Percentiles rank a stretch among this genome's conserved stretches.
Conservation (phyloP, 1,140 invertebrate species). For the Cecropterus lyciades region DNA sequence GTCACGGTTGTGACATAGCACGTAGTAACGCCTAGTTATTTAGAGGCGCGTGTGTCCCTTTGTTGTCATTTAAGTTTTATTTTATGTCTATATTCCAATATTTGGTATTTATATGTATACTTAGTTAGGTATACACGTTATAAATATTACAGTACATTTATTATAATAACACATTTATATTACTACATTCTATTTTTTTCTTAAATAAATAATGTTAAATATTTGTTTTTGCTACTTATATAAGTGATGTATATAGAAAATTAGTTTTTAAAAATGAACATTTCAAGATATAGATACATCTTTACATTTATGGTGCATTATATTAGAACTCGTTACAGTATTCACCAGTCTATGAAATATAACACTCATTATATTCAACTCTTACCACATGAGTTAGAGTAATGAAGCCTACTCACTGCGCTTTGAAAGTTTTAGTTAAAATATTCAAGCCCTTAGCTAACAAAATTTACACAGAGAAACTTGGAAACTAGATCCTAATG, state of each 20-base stretch:
- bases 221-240: too few species aligned
- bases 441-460: conserved; percentile 42
- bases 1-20: conserved; percentile 25
- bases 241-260: too few species aligned
- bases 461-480: conserved; percentile 44
- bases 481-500: conserved; percentile 43
- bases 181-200: too few species aligned
- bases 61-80: neutral
- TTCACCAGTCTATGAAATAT: conserved; percentile 4
- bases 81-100: neutral
- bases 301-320: too few species aligned
- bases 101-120: too few species aligned
- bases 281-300: too few species aligned
- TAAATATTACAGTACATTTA: too few species aligned
- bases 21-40: conserved; percentile 24
- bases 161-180: too few species aligned
- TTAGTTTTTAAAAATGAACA: too few species aligned
- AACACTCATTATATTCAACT: neutral
- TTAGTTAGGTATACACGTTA: too few species aligned
- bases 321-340: neutral
- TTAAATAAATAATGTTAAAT: too few species aligned
- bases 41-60: conserved; percentile 11
- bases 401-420: conserved; percentile 17
- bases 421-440: conserved; percentile 45
- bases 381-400: neutral